Conservation (phyloP, 2,888 invertebrate genomes). For the Notodonta dromedarius region DNA sequence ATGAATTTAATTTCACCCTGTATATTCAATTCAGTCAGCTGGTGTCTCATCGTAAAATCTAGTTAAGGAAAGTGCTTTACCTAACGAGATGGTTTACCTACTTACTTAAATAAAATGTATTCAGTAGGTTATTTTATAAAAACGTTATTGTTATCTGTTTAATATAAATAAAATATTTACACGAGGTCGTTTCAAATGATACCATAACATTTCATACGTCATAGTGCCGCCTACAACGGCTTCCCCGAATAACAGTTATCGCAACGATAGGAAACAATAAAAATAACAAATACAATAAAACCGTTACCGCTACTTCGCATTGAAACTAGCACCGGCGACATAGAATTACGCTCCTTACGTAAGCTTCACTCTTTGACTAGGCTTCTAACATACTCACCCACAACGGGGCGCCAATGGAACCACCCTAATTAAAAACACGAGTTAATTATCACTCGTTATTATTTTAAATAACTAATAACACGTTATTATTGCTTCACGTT, state of each 20-base stretch:
- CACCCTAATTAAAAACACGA: conserved; percentile 57
- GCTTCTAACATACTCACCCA: conserved; percentile 72
- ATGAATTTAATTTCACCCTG: no score
- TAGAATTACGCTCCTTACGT: conserved; percentile 66
- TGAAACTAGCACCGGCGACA: conserved; percentile 41
- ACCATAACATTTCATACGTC: not conserved
- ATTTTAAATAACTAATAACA: conserved; percentile 67
- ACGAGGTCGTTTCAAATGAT: not conserved
- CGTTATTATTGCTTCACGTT: conserved; percentile 72
- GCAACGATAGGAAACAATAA: not conserved
- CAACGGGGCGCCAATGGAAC: conserved; percentile 48
- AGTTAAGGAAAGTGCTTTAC: not conserved
- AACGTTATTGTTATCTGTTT: not conserved
- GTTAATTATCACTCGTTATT: conserved; percentile 38
- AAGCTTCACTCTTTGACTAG: conserved; percentile 64
- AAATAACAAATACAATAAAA: not conserved
- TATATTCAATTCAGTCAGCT: no score
- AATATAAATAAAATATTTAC: not conserved
- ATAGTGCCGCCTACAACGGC: not conserved
- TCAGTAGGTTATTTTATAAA: not conserved
- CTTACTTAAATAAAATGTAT: not conserved
- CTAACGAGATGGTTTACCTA: not conserved
- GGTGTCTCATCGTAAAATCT: not conserved
- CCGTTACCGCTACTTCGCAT: not conserved
- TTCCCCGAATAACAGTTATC: no score